Conservation (phyloP, 1,140 invertebrate species). For the Calosoma granatense region DNA sequence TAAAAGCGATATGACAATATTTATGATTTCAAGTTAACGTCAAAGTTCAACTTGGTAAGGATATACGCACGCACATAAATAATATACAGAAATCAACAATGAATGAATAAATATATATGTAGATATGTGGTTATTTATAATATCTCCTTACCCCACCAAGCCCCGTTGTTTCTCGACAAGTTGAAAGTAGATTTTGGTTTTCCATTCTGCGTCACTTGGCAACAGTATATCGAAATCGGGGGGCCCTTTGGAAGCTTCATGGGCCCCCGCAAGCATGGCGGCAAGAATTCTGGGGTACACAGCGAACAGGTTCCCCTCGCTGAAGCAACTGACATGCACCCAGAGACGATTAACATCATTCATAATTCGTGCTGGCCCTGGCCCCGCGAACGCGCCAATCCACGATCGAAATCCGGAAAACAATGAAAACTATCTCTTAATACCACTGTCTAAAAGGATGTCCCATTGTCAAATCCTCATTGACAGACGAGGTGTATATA, state of each 20-base stretch:
- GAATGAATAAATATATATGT: too few species aligned
- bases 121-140: too few species aligned
- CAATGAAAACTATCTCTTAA: background rate
- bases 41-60: too few species aligned
- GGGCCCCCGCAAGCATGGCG: slow-evolving; percentile 34
- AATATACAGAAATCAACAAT: too few species aligned
- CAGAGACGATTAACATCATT: slow-evolving; percentile 27
- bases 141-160: slow-evolving; percentile 9
- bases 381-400: background rate
- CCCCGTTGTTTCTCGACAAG: slow-evolving; percentile 57
- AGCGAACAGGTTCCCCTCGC: slow-evolving; percentile 39
- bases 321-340: slow-evolving; percentile 39
- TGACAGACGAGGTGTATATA: too few species aligned
- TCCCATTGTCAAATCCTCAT: too few species aligned
- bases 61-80: too few species aligned
- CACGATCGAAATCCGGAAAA: background rate
- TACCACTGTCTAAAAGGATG: too few species aligned
- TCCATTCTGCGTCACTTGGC: slow-evolving; percentile 62
- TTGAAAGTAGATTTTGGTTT: slow-evolving; percentile 59
- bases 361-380: slow-evolving; percentile 12
- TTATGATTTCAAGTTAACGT: too few species aligned
- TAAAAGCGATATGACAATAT: too few species aligned
- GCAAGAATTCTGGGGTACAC: slow-evolving; percentile 37
- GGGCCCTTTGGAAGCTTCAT: slow-evolving; percentile 29
- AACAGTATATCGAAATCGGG: slow-evolving; percentile 30